Conservation (phyloP, 2,888 invertebrate species). For the Cantharis nigra region DNA sequence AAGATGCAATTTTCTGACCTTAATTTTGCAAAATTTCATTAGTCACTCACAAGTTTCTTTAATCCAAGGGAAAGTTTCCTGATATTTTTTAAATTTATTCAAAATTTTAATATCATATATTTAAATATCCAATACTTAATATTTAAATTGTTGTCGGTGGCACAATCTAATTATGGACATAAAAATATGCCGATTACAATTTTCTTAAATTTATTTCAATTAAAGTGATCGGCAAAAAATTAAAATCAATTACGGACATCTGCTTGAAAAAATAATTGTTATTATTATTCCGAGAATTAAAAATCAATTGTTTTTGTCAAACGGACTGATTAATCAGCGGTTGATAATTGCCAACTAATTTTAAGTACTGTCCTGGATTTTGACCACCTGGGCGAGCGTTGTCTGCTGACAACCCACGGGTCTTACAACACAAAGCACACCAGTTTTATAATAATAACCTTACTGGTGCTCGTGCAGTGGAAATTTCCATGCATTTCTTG, state of each 20-base stretch:
- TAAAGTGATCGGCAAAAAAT: background rate
- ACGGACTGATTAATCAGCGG: background rate
- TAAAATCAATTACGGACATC: background rate
- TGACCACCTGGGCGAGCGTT: background rate
- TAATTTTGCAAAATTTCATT: background rate
- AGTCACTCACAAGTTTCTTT: background rate
- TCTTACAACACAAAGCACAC: background rate
- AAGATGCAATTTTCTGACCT: background rate
- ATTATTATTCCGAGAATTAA: background rate
- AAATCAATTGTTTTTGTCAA: background rate
- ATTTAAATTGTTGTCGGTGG: background rate
- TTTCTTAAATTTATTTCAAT: background rate
- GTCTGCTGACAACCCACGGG: background rate
- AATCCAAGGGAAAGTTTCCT: background rate
- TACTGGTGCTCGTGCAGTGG: slow-evolving; percentile 12
- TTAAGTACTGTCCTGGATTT: background rate
- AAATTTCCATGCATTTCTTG: slow-evolving; percentile 23
- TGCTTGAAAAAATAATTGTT: background rate
- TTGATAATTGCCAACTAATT: background rate
- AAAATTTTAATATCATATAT: background rate
- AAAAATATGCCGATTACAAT: background rate
- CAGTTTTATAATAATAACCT: background rate
- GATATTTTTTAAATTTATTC: background rate
- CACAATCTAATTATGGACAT: background rate
- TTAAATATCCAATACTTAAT: too few species aligned